Evolutionary conservation across 2,888 invertebrate genomes (phyloP).

Genomic region (Calephelis perditalis): DNA sequence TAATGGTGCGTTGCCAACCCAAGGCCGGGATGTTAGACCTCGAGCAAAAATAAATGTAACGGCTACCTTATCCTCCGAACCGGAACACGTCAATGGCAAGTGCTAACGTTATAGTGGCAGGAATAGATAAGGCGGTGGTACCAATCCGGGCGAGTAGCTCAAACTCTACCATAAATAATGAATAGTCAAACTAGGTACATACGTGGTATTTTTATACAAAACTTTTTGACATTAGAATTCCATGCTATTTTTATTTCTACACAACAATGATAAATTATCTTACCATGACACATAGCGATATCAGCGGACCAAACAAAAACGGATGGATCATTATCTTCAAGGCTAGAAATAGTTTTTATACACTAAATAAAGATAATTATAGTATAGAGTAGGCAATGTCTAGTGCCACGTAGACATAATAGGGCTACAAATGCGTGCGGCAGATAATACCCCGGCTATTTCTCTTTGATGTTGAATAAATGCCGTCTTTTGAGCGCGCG

Average conservation of each 20-base stretch:
- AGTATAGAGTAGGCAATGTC: slow-evolving; percentile 3
- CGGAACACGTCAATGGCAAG: no score
- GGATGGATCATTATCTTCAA: slow-evolving; percentile 2
- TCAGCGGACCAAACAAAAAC: slow-evolving; percentile 5
- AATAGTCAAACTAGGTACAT: no score
- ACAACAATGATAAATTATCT: not conserved
- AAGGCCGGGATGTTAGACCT: no score
- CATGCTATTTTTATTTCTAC: not conserved
- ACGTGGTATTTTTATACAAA: no score
- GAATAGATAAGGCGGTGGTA: no score
- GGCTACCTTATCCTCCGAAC: no score
- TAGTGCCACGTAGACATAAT: slow-evolving; percentile 11
- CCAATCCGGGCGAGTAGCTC: no score
- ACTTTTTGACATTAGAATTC: not conserved
- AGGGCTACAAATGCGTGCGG: slow-evolving; percentile 6
- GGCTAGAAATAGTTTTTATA: not conserved
- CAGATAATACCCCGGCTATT: slow-evolving; percentile 6
- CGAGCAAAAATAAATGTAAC: no score
- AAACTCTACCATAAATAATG: no score
- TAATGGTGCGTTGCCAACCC: no score
- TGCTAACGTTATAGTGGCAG: no score
- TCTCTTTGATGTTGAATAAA: slow-evolving; percentile 12
- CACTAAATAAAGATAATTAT: slow-evolving; percentile 5
- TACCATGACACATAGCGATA: slow-evolving; percentile 6
- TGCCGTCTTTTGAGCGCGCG: slow-evolving; percentile 11